phyloP scores from a whole-genome alignment of 2,888 invertebrate genomes.

The Caenorhabditis afra region DNA sequence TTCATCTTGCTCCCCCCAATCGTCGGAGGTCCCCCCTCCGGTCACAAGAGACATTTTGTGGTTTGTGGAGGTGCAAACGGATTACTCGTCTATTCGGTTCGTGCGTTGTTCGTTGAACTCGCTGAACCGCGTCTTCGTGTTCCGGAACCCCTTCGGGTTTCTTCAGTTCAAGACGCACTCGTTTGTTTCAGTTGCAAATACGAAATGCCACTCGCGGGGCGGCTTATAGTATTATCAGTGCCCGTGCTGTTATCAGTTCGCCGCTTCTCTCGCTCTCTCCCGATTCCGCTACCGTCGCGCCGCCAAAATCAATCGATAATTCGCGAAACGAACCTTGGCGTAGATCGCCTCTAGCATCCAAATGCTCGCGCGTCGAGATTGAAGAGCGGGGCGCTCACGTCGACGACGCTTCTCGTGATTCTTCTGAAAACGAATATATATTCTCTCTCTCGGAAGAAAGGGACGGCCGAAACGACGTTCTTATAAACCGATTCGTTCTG shows the following conservation, averaged over 20 bases:
- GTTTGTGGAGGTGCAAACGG: not conserved
- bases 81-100: not conserved
- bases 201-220: not conserved
- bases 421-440: constrained; percentile 9
- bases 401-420: not conserved
- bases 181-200: constrained; percentile 1
- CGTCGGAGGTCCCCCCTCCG: too few species aligned
- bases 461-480: not conserved
- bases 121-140: not conserved
- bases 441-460: not conserved
- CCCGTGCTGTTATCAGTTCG: constrained; percentile 24
- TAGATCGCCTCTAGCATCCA: constrained; percentile 61
- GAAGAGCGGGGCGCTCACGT: not conserved
- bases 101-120: not conserved
- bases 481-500: constrained; percentile 1
- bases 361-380: constrained; percentile 16
- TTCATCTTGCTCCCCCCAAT: too few species aligned
- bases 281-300: constrained; percentile 6
- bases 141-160: constrained; percentile 4
- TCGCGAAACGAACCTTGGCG: constrained; percentile 38
- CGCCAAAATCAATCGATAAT: constrained; percentile 7
- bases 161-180: constrained; percentile 6
- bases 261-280: not conserved
- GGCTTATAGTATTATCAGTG: constrained; percentile 46
- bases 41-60: too few species aligned